phyloP scores from a whole-genome alignment of 2,797 vertebrate genomes.

The Poeciliopsis turneri region DNA sequence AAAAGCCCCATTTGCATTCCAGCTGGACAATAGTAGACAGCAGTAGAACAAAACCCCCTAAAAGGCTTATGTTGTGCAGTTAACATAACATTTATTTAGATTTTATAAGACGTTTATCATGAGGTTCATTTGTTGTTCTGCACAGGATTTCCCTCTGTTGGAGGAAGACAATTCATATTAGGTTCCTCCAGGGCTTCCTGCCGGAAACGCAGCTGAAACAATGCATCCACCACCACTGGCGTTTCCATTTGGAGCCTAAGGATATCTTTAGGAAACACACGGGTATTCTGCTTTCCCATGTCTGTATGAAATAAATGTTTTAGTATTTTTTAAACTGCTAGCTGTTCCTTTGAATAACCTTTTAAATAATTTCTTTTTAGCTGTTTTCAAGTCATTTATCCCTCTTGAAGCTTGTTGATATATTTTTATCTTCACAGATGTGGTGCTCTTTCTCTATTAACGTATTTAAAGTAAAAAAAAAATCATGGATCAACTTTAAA shows the following conservation, averaged over 20 bases:
- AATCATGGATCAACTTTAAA: neutral
- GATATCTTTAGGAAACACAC: slow-evolving; percentile 2
- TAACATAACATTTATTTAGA: slow-evolving; percentile 47
- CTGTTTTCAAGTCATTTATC: neutral
- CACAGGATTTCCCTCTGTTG: slow-evolving; percentile 74
- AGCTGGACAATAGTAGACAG: neutral
- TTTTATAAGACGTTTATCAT: slow-evolving; percentile 53
- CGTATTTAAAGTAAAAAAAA: neutral
- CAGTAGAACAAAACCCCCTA: slow-evolving; percentile 21
- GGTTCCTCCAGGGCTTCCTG: slow-evolving; percentile 59
- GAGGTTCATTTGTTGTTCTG: slow-evolving; percentile 68
- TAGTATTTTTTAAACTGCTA: neutral
- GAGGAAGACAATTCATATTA: slow-evolving; percentile 57
- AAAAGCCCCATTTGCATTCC: neutral
- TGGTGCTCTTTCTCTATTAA: neutral
- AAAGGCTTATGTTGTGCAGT: slow-evolving; percentile 36
- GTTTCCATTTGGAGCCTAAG: slow-evolving; percentile 33
- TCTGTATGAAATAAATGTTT: neutral
- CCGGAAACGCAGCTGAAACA: slow-evolving; percentile 52
- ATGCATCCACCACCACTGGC: slow-evolving; percentile 48
- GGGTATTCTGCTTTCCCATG: neutral
- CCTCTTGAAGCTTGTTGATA: neutral
- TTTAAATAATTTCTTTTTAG: neutral
- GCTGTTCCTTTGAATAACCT: neutral
- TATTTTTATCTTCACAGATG: neutral